These are phyloP conservation scores for Hyperoplus immaculatus DNA, from an alignment of 2,797 vertebrate genomes.

Conservation along the genomic window DNA sequence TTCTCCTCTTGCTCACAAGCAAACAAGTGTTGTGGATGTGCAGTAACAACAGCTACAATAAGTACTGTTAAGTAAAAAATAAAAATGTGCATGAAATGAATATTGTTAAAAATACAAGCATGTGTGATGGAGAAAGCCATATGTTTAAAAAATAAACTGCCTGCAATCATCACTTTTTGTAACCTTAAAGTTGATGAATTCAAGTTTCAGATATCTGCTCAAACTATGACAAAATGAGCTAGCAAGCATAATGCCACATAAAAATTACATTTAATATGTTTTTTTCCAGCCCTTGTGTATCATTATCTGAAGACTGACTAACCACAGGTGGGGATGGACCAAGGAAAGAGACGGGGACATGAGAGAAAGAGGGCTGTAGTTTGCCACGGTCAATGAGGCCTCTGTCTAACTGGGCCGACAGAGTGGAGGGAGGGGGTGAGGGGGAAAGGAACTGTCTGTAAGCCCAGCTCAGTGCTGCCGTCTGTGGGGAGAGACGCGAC, in stretches of 20 bases:
- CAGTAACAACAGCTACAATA: not conserved
- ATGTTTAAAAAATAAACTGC: not conserved
- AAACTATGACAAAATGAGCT: not conserved
- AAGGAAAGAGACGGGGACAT: conserved; percentile 64
- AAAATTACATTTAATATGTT: conserved; percentile 17
- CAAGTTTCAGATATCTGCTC: not conserved
- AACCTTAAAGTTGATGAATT: not conserved
- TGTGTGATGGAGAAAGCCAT: not conserved
- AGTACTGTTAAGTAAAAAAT: not conserved
- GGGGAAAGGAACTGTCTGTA: not conserved
- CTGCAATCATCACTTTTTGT: not conserved
- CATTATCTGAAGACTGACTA: conserved; percentile 55
- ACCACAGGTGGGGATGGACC: conserved; percentile 62
- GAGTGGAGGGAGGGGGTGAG: conserved; percentile 1
- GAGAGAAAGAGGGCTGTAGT: conserved; percentile 72
- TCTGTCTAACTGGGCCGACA: conserved; percentile 67
- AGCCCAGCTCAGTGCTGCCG: conserved; percentile 25
- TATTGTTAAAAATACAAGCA: not conserved
- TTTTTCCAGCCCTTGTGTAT: conserved; percentile 34
- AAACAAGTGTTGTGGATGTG: not conserved
- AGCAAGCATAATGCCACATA: not conserved
- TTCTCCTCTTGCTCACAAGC: conserved; percentile 24
- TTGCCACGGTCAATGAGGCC: conserved; percentile 71
- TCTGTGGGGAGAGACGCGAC: conserved; percentile 31
- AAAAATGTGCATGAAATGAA: not conserved